Base-by-base conservation (phyloP, 37 sponge, comb jelly and placozoan genomes). In the Agelas oroides region DNA sequence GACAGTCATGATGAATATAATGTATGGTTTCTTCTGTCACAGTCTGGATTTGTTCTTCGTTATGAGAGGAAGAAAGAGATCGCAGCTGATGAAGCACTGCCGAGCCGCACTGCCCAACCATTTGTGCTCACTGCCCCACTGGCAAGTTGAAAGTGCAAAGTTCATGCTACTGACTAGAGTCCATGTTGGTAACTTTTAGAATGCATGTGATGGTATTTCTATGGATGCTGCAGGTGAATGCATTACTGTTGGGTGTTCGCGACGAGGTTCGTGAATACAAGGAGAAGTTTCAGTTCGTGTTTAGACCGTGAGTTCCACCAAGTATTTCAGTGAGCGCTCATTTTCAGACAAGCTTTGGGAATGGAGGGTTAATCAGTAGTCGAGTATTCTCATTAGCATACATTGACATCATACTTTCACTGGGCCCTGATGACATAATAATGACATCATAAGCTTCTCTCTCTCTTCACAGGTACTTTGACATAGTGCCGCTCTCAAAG, bases 61-160 rank as follows among this genome's bases (percentile, higher is more conserved):
- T 93, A 93, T 53, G 86, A 85, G 79, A 69, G 93, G 32, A 66
- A 77, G 79, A 93, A 93, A 59, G 79, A 80, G 70, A 80, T 89
- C 27, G 81, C 80, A 30, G 41, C 80, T 3, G 86, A 88, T 58
- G 89, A 93, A 78, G 78, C 84, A 0, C 39, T 85, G 20, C 70
- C 60, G 11, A 59, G 46, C 2, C 52, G 36, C n/a, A 80, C 70
- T 23, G 57, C 65, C 34, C 53, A 84, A 38, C 86, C 89, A 1
- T 85, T 86, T 71, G 60, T 71, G 13, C 81, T 87, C 20, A 69
- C 89, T 0, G 86, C 93, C 6, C 37, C 79, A 20, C 74, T 93
- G 81, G 93, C 88, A 39, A 62, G 86, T 79, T 35, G 1, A 28
- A n/a, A 37, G 0, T 5, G 27, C 39, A 59, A 20, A 23, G 21